Evolutionary conservation across 2,797 vertebrate genomes (phyloP), one percentile per base, ranked within the genome.

Genomic region (Gallirallus australis): DNA sequence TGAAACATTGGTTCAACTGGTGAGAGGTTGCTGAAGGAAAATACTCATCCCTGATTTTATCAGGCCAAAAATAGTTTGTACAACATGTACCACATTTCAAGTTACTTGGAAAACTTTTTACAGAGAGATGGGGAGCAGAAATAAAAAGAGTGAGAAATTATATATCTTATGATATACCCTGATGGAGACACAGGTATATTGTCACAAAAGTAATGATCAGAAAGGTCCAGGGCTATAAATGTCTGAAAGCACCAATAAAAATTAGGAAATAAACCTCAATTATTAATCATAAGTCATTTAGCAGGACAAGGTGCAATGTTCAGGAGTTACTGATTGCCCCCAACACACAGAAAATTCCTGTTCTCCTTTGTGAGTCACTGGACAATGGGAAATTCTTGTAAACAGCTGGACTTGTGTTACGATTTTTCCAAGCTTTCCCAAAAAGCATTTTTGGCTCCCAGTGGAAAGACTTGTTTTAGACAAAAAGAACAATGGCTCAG

Each of bases 391-490:
- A 72, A 78, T 59, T 56, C 63, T 59, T 83, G 23, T 45, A 33
- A 93, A 65, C 85, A 69, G 80, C 63, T 86, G 72, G 35, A 83
- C 70, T 90, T 48, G 31, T 64, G 92, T 82, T 54, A 70, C 54
- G 64, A 53, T 69, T 95, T 94, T 86, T 94, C 91, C 94, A 76
- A 88, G 85, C 79, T 86, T 63, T 66, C 71, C 56, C 8, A 6
- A 90, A 79, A 93, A 93, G 80, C 42, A 21, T 11, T 77, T 79
- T 82, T 96, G 79, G 82, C 87, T 94, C 63, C 14, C 30, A 50
- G 42, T 60, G 86, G 82, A 94, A 96, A 91, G 96, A n/a, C 23
- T 90, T 63, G 18, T 76, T 96, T 94, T 91, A 91, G 96, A 88
- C 76, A 78, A 82, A 72, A 88, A 89, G 84, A 92, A 82, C 89